Evolutionary conservation across 2,113 vertebrate genomes (phyloP).

Genomic region (Apeltes quadracus): DNA sequence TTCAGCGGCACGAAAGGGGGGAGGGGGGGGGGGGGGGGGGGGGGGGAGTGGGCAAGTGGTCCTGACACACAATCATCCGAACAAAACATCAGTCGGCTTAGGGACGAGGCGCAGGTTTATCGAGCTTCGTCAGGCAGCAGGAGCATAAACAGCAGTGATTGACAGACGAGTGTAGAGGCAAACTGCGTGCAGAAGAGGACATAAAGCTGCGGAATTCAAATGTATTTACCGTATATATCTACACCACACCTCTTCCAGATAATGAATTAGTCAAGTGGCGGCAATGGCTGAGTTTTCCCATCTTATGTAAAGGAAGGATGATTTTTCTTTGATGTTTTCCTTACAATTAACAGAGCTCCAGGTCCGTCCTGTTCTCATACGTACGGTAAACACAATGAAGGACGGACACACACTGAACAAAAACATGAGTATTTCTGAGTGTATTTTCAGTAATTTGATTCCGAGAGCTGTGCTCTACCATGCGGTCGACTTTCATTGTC

Average conservation of each 20-base stretch:
- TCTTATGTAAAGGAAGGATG: constrained; percentile 52
- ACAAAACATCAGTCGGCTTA: constrained; percentile 41
- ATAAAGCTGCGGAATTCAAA: background rate
- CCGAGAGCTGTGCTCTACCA: constrained; percentile 8
- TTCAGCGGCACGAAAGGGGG: background rate
- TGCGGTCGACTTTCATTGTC: constrained; percentile 13
- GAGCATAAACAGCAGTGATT: constrained; percentile 28
- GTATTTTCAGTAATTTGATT: constrained; percentile 9
- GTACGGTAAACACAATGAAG: background rate
- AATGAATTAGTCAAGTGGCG: constrained; percentile 22
- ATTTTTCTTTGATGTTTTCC: constrained; percentile 38
- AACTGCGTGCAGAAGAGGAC: background rate
- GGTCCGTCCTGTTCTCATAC: constrained; percentile 24
- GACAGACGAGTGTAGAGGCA: background rate
- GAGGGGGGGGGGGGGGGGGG: background rate
- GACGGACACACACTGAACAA: background rate
- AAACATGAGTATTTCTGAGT: background rate
- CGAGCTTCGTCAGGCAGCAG: background rate
- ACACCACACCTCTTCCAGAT: constrained; percentile 13
- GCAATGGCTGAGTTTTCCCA: constrained; percentile 20
- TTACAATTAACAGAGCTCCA: constrained; percentile 28
- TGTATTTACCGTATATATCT: background rate
- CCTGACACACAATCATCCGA: constrained; percentile 38
- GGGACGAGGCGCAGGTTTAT: constrained; percentile 19
- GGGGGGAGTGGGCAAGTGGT: constrained; percentile 16